Percentiles rank a stretch among this genome's conserved stretches.
phyloP scores from a whole-genome alignment of 2,888 invertebrate genomes.

The Caenorhabditis sp. region DNA sequence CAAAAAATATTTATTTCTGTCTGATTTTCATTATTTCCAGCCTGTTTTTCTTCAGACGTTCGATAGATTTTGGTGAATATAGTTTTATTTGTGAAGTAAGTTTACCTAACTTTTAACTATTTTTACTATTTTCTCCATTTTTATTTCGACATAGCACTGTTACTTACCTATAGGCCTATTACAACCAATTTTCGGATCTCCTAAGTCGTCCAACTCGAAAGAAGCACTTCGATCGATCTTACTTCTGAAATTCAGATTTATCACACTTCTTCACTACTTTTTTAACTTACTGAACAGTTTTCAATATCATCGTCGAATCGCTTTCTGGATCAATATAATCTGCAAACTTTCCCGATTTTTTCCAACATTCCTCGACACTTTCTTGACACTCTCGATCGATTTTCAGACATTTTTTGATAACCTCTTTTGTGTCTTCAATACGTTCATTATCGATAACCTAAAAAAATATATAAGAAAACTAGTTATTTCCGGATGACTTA shows the following conservation, averaged over 20 bases:
- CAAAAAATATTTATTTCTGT: too few relatives aligned
- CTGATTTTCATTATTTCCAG: too few relatives aligned
- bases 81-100: too few relatives aligned
- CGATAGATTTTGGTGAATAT: too few relatives aligned
- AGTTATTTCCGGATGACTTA: slow-evolving; percentile 1
- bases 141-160: too few relatives aligned
- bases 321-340: slow-evolving; percentile 88
- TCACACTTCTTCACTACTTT: too few relatives aligned
- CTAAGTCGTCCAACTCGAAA: slow-evolving; percentile 90
- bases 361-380: slow-evolving; percentile 79
- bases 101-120: too few relatives aligned
- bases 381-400: slow-evolving; percentile 23
- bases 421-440: slow-evolving; percentile 89
- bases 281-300: slow-evolving; percentile 80
- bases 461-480: not conserved
- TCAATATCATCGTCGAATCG: slow-evolving; percentile 86
- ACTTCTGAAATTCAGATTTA: slow-evolving; percentile 78
- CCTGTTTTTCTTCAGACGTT: too few relatives aligned
- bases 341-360: slow-evolving; percentile 90
- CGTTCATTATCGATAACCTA: slow-evolving; percentile 89
- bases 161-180: slow-evolving; percentile 15
- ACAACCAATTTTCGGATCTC: slow-evolving; percentile 49
- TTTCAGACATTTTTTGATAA: slow-evolving; percentile 75
- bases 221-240: slow-evolving; percentile 93
- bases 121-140: too few relatives aligned